phyloP scores from a whole-genome alignment of 1,140 invertebrate genomes.

The Drosophila pectinifera region DNA sequence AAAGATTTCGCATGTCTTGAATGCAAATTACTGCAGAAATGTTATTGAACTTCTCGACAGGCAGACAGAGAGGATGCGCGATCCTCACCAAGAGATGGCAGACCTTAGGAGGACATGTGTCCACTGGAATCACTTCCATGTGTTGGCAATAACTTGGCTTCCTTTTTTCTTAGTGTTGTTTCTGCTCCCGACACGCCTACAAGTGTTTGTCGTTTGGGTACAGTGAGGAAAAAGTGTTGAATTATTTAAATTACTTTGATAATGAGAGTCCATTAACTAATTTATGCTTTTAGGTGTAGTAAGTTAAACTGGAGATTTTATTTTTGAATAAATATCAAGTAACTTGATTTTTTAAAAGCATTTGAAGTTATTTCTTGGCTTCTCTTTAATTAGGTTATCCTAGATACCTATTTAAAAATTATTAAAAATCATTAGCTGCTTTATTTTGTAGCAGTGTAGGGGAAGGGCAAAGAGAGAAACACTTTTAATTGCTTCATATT shows the following conservation, averaged over 20 bases:
- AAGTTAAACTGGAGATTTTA: not conserved
- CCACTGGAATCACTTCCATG: slow-evolving; percentile 57
- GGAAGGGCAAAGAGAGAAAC: slow-evolving; percentile 26
- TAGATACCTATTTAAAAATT: no score
- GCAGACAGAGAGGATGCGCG: not conserved
- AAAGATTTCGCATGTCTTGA: slow-evolving; percentile 13
- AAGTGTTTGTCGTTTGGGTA: slow-evolving; percentile 15
- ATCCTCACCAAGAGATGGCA: no score
- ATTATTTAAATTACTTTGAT: not conserved
- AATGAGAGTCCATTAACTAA: not conserved
- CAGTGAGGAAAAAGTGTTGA: slow-evolving; percentile 2
- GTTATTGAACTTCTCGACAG: slow-evolving; percentile 63
- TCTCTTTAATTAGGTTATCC: no score
- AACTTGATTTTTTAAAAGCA: no score
- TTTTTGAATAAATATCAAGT: no score
- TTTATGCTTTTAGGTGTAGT: not conserved
- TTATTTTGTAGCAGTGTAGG: not conserved
- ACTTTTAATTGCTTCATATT: slow-evolving; percentile 73
- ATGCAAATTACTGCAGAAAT: slow-evolving; percentile 65
- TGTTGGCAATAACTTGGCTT: slow-evolving; percentile 67
- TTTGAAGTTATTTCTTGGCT: no score
- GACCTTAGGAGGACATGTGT: slow-evolving; percentile 20
- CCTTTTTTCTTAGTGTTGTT: slow-evolving; percentile 14
- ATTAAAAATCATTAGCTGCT: no score
- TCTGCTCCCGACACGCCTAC: slow-evolving; percentile 29